Evolutionary conservation across 2,888 invertebrate species (phyloP), one percentile per base, ranked within the genome.

Genomic region (Athetis lepigone): DNA sequence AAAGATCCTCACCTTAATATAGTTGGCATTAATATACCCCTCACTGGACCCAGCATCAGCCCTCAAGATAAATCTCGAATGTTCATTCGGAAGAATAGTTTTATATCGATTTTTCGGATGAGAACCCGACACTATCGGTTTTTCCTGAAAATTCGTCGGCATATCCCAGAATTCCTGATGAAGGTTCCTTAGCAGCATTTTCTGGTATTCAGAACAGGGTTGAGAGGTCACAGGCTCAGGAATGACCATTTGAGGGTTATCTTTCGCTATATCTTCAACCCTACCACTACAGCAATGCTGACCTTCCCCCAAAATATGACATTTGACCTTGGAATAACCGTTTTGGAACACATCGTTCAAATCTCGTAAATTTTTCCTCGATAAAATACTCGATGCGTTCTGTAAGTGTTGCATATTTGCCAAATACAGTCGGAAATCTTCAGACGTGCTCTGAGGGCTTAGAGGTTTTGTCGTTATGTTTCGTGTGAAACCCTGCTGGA

Each of bases 11-110:
- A 98, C 98, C 96, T 98, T 97, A 79, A 99, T 98, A 89, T 97
- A 98, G 95, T 99, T 99, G 80, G 99, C 99, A 94, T 99, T 99
- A 62, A 99, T 98, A 87, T 99, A 99, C 64, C 96, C 96, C 86
- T 97, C 97, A 6, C 95, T 90, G 40, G 91, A 89, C 18, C 96
- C 95, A n/a, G 79, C 75, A 4, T 92, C 95, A 1, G 88, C 80
- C n/a, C 92, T 89, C 76, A 98, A 89, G 45, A 97, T 95, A 19
- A 99, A 98, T 77, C 98, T 95, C 3, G 98, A 98, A 81, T 97
- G 97, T 83, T 98, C 98, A 90, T 98, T 98, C 27, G 98, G 98
- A 84, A 99, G 94, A 54, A 99, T 98, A 0, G 98, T 97, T 86
- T 97, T 97, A 85, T 99, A 99, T 71, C 99, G 96, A 90, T 99